Base-by-base conservation (phyloP, 1,140 invertebrate species). In the Lepidostoma basale region DNA sequence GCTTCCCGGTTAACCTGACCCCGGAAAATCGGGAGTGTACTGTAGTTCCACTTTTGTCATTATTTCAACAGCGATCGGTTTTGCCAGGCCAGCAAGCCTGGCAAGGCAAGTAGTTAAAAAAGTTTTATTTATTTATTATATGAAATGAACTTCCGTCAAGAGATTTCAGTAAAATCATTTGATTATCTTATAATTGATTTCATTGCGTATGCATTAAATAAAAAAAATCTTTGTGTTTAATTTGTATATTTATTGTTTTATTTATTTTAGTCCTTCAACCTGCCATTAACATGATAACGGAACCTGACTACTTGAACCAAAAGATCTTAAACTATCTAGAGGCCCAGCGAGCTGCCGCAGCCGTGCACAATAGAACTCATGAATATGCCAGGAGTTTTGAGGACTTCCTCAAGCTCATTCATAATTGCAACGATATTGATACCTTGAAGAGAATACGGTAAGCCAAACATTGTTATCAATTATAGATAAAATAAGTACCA, bases 261-360 rank as follows among this genome's bases (percentile, higher is more conserved):
- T 65, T 30, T 76, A 42, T 85, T 87, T 54, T 76, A 95, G 93
- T 95, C 74, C 80, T 97, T 39, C 90, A 91, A 77, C 92, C 93
- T 64, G 86, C 90, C 26, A 90, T 96, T 74, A 89, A 96, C 75
- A 82, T 90, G 74, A 78, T 96, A 22, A 95, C 93, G 22, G 92
- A 96, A 79, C 93, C 94, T 14, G 93, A 96, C 81, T 95, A 93
- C 76, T 93, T 97, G 64, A 97, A 97, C 79, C 89, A 91, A 77
- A 93, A 94, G 77, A 87, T 96, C 60, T 83, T 96, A 45, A 84
- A 88, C 60, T 94, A 94, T 75, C 88, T 97, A 54, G 88, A 93
- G 76, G 87, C 89, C 1, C 89, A 92, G 63, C 87, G 93, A 73
- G 86, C 92, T 59, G 86, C 90, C 3, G 87, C 89, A 44, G 91